phyloP scores from a whole-genome alignment of 2,113 vertebrate genomes.

The Sturnira hondurensis region DNA sequence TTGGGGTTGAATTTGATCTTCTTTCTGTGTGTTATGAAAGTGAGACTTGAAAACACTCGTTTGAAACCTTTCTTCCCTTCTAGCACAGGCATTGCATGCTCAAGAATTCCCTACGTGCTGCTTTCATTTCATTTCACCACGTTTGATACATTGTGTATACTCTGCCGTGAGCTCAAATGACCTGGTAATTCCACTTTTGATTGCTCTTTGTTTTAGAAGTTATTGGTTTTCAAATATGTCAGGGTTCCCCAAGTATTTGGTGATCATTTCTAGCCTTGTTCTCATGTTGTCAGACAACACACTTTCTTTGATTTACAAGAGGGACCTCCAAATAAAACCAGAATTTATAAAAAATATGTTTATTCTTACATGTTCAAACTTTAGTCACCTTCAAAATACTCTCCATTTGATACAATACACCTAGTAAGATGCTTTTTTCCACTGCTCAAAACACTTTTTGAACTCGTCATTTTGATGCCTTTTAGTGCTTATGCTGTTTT shows the following conservation, averaged over 20 bases:
- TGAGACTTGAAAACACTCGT: neutral
- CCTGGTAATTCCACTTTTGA: neutral
- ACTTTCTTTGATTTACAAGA: neutral
- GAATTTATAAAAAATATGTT: too few relatives aligned
- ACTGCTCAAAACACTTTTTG: too few relatives aligned
- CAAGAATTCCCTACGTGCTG: neutral
- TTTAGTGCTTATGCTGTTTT: too few relatives aligned
- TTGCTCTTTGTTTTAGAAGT: neutral
- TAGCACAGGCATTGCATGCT: neutral
- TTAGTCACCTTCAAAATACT: too few relatives aligned
- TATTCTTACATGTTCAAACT: too few relatives aligned
- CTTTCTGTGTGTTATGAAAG: neutral
- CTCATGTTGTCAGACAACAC: neutral
- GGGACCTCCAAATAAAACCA: too few relatives aligned
- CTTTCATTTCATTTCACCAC: neutral
- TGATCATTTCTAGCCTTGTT: neutral
- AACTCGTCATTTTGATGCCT: too few relatives aligned
- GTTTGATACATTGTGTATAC: neutral
- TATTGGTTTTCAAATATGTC: neutral
- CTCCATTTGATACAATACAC: too few relatives aligned
- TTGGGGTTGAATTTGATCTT: neutral
- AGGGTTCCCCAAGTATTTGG: neutral
- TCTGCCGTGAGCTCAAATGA: too few relatives aligned
- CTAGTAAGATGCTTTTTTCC: too few relatives aligned
- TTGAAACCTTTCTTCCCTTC: neutral